Percentiles rank a stretch among this genome's conserved stretches.
Conservation (phyloP, 2,113 vertebrate genomes). For the Crypturellus undulatus region DNA sequence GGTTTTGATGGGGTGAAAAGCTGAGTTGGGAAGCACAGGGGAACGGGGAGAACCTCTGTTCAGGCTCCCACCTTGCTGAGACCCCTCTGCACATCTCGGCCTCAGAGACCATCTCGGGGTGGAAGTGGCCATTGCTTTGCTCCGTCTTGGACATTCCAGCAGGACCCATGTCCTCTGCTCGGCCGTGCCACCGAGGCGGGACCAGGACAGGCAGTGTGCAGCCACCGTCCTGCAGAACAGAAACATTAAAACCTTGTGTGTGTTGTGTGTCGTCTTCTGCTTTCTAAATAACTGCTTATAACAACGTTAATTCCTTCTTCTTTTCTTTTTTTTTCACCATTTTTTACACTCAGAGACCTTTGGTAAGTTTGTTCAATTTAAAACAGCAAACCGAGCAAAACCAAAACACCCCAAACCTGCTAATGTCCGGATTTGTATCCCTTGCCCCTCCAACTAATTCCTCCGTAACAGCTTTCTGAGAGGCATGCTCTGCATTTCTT, state of each 20-base stretch:
- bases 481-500: constrained; percentile 85
- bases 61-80: not conserved
- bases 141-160: not conserved
- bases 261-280: constrained; percentile 55
- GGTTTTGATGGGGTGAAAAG: not conserved
- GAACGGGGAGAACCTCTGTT: not conserved
- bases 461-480: constrained; percentile 82
- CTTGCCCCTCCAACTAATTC: constrained; percentile 85
- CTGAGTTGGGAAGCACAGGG: not conserved
- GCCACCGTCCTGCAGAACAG: not conserved
- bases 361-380: constrained; percentile 90
- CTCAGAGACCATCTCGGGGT: not conserved
- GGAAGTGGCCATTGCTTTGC: not conserved
- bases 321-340: constrained; percentile 72
- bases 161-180: not conserved
- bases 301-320: constrained; percentile 79
- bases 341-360: constrained; percentile 95
- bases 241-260: constrained; percentile 27
- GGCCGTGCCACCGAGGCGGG: constrained; percentile 25
- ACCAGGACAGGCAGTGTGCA: not conserved
- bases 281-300: constrained; percentile 42
- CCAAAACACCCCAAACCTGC: constrained; percentile 74
- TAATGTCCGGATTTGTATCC: constrained; percentile 61
- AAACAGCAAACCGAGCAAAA: constrained; percentile 15
- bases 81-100: not conserved